A percentile compares a stretch with the other conserved stretches of the same genome.
Conservation (phyloP, 2,888 invertebrate species). For the Adelognathus sp. region DNA sequence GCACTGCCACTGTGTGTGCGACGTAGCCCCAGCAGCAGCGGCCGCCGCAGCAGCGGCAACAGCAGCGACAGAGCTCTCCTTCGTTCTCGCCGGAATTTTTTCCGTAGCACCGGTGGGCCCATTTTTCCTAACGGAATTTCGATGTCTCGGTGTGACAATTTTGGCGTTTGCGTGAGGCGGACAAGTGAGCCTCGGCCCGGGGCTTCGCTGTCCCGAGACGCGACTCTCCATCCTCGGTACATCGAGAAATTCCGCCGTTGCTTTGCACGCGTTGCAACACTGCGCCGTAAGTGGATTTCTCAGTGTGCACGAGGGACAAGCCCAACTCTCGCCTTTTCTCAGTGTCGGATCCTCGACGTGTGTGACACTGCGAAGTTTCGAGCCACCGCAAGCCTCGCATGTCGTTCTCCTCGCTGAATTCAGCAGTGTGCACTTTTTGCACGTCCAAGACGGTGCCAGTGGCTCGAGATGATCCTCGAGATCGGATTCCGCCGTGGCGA, state of each 20-base stretch:
- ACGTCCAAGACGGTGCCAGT: slow-evolving; percentile 86
- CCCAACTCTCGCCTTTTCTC: slow-evolving; percentile 88
- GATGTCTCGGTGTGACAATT: slow-evolving; percentile 76
- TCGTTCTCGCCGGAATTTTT: slow-evolving; percentile 73
- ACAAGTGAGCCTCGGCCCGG: slow-evolving; percentile 73
- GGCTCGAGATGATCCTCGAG: slow-evolving; percentile 86
- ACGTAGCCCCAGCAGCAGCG: too few relatives aligned
- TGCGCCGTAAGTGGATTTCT: slow-evolving; percentile 88
- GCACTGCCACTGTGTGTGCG: slow-evolving; percentile 86
- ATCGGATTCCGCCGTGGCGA: slow-evolving; percentile 78
- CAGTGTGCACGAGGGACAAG: slow-evolving; percentile 88
- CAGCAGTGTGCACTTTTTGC: slow-evolving; percentile 93
- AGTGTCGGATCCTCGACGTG: slow-evolving; percentile 86
- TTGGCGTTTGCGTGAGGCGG: slow-evolving; percentile 70
- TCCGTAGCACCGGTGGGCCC: slow-evolving; percentile 69
- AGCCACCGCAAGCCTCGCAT: slow-evolving; percentile 95
- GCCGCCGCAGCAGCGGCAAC: too few relatives aligned
- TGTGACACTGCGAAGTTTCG: slow-evolving; percentile 87
- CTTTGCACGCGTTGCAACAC: slow-evolving; percentile 90
- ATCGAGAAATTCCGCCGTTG: slow-evolving; percentile 81
- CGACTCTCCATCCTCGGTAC: slow-evolving; percentile 72
- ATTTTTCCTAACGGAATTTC: slow-evolving; percentile 77
- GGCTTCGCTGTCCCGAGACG: slow-evolving; percentile 75
- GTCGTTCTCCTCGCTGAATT: slow-evolving; percentile 88
- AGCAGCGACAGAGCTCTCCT: slow-evolving; percentile 68